phyloP scores from a whole-genome alignment of 1,140 invertebrate genomes.

The Holotrichia oblita region DNA sequence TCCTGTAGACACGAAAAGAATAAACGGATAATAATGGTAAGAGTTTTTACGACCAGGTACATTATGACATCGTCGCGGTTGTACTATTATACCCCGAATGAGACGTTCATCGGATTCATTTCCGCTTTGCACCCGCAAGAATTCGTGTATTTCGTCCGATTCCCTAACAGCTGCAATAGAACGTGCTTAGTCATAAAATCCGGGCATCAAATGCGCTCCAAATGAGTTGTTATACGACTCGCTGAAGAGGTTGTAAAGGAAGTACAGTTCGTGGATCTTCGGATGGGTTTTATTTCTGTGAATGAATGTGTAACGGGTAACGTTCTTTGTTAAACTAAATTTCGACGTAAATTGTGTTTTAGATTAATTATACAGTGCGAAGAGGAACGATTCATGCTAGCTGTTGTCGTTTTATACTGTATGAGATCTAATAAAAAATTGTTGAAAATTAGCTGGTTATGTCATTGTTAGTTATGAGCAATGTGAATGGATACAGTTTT shows the following conservation, averaged over 20 bases:
- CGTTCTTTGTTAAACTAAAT: no score
- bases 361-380: no score
- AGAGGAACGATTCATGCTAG: no score
- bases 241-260: conserved; percentile 4
- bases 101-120: conserved; percentile 33
- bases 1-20: not conserved
- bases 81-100: not conserved
- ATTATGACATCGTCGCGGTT: not conserved
- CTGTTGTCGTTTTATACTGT: no score
- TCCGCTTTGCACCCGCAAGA: conserved; percentile 27
- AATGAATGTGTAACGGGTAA: no score
- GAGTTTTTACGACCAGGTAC: conserved; percentile 27
- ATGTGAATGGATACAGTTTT: no score
- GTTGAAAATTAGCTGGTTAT: no score
- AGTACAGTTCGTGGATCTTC: not conserved
- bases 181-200: conserved; percentile 31
- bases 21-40: conserved; percentile 4
- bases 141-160: not conserved
- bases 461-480: no score
- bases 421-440: no score
- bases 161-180: conserved; percentile 1
- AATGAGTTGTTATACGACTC: not conserved
- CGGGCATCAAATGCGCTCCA: not conserved
- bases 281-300: no score
- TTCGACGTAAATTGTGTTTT: no score